Evolutionary conservation across 1,140 invertebrate genomes (phyloP), one percentile per base, ranked within the genome.

Genomic region (Leptoteleia sp.): DNA sequence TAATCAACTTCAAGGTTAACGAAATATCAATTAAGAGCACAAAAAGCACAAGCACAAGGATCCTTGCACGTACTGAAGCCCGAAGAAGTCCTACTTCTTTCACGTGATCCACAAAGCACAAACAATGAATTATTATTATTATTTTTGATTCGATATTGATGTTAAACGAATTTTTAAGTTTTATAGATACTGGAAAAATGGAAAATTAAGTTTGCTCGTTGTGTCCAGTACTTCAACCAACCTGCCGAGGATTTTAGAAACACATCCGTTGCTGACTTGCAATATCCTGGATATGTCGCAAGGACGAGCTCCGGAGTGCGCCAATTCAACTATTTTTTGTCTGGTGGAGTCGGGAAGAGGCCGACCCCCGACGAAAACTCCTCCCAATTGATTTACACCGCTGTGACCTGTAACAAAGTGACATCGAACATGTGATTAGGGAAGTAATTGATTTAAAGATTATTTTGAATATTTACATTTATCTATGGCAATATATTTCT

Each of bases 281-380:
- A 98, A 94, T 79, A 98, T 97, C 43, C 98, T 92, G 27, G 97
- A 98, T 85, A 99, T 99, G 90, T 99, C 98, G 90, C 98, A 99
- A 4, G 98, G 98, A 73, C 98, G 90, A 7, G 97, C 97, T 3
- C 97, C 97, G 6, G 95, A 96, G 88, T 98, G 95, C 15, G 97
- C 96, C 80, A 98, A 90, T 89, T 98, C 96, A 47, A 98, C 97
- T 81, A 98, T 98, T 91, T 96, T 96, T 90, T 98, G 96, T 47
- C 98, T 91, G 37, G 97, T 98, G 43, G 95, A 95, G 89, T 99
- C 97, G 8, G 98, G 97, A 81, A 99, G 91, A 40, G 98, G 98
- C 80, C 98, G 92, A 38, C 98, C 98, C 89, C 98, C 97, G 85
- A 99, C 97, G 92, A 98, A 99, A 48, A 97, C 97, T 80, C 98